Conservation (phyloP, 2,888 invertebrate genomes). For the Bombylius discolor region DNA sequence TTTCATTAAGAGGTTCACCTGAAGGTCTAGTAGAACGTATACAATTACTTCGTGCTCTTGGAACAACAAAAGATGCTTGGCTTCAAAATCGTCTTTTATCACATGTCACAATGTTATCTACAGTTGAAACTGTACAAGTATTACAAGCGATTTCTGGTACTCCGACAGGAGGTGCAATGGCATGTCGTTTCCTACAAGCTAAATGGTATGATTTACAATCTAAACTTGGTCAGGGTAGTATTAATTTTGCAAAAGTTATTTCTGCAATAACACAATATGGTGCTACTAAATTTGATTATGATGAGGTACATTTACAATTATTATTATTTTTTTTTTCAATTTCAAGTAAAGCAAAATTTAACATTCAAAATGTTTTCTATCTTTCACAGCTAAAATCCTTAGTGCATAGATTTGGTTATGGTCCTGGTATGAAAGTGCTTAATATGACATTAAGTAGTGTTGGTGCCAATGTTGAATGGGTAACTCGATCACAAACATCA, state of each 20-base stretch:
- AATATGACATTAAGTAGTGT: slow-evolving; percentile 37
- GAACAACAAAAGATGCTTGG: slow-evolving; percentile 37
- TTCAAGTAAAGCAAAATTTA: too few species aligned
- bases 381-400: slow-evolving; percentile 31
- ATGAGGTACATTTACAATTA: slow-evolving; percentile 29
- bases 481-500: slow-evolving; percentile 32
- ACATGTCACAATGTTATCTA: slow-evolving; percentile 35
- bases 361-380: not conserved
- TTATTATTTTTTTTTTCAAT: not conserved
- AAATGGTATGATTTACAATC: slow-evolving; percentile 36
- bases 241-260: slow-evolving; percentile 37
- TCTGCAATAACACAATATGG: slow-evolving; percentile 38
- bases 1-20: slow-evolving; percentile 28
- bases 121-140: slow-evolving; percentile 35
- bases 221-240: slow-evolving; percentile 33
- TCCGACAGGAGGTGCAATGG: slow-evolving; percentile 37
- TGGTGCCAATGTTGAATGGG: slow-evolving; percentile 38
- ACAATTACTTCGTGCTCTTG: slow-evolving; percentile 34
- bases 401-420: slow-evolving; percentile 36
- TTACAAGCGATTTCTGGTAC: slow-evolving; percentile 37
- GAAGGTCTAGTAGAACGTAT: slow-evolving; percentile 35
- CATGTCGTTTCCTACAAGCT: slow-evolving; percentile 36
- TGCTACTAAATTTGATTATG: slow-evolving; percentile 37
- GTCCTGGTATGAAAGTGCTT: slow-evolving; percentile 34
- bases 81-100: slow-evolving; percentile 36